Evolutionary conservation across 2,888 invertebrate genomes (phyloP), one percentile per base, ranked within the genome.

Genomic region (Melanophora roralis): DNA sequence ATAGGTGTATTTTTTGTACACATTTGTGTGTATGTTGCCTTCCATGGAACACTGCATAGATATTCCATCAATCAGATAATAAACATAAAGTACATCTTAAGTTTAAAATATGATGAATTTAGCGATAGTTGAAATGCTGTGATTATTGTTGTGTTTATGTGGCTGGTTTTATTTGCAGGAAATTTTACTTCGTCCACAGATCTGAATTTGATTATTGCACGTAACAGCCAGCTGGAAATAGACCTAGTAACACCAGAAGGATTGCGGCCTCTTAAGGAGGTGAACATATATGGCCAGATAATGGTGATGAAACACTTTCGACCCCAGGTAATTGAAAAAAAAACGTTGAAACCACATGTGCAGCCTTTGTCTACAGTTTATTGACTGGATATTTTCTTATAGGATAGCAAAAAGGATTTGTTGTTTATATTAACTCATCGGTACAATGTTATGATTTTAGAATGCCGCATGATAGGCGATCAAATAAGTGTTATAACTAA

Each of bases 161-260:
- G 51, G 38, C 32, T 51, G 34, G 16, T n/a, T 72, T 12, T 62
- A 23, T 60, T 75, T 79, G 34, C 81, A 97, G 99, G 99, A 68
- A 97, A 98, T 90, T 98, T 99, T 88, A 98, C 98, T 59, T 97
- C 97, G 9, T 93, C 96, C 0, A 95, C 94, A 84, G 98, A 99
- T 90, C 91, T 99, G 77, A 99, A 99, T 91, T 92, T 99, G 75
- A 94, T 99, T 84, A 94, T 99, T 78, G 98, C 98, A 0, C 98
- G 98, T 89, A 98, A 97, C 88, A 97, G 96, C 80, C 93, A 97
- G 19, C 91, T 99, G 81, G 98, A 99, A 91, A 96, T 99, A 88
- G 97, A 98, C 91, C 91, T 97, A 60, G 98, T 99, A 9, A 97
- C 98, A 0, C 97, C 98, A 0, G 99, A 99, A 90, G 99, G 99